Percentiles rank a stretch among this genome's conserved stretches.
Conservation (phyloP, 1,140 invertebrate genomes). For the Drosophila fuyamai region DNA sequence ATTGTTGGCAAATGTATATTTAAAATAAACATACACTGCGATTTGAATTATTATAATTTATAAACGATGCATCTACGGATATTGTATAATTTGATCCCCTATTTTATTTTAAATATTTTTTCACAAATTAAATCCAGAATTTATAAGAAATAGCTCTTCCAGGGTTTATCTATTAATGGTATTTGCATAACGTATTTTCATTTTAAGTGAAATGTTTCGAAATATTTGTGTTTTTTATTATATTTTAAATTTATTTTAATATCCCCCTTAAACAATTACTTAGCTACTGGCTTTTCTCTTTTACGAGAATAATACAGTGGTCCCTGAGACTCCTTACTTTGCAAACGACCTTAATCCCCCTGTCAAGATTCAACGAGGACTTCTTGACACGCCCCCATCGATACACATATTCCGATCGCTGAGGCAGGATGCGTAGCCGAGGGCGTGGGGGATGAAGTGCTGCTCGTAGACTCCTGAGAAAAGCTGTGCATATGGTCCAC, state of each 20-base stretch:
- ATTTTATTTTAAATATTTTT: too few relatives aligned
- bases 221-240: background rate
- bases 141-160: too few relatives aligned
- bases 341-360: background rate
- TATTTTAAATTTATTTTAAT: constrained; percentile 1
- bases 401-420: constrained; percentile 81
- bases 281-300: constrained; percentile 19
- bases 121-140: too few relatives aligned
- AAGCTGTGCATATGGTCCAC: constrained; percentile 88
- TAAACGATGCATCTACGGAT: too few relatives aligned
- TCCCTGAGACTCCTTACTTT: constrained; percentile 12
- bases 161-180: too few relatives aligned
- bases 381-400: constrained; percentile 45
- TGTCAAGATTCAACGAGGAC: constrained; percentile 22
- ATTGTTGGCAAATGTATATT: background rate
- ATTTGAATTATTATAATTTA: too few relatives aligned
- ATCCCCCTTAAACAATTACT: constrained; percentile 16
- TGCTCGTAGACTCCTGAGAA: constrained; percentile 90
- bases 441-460: constrained; percentile 89
- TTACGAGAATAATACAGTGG: constrained; percentile 54
- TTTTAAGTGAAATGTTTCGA: background rate
- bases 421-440: constrained; percentile 89
- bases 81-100: too few relatives aligned
- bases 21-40: too few relatives aligned
- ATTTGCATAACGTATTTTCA: background rate